Conservation (phyloP, 2,797 vertebrate species). For the Helarctos malayanus region DNA sequence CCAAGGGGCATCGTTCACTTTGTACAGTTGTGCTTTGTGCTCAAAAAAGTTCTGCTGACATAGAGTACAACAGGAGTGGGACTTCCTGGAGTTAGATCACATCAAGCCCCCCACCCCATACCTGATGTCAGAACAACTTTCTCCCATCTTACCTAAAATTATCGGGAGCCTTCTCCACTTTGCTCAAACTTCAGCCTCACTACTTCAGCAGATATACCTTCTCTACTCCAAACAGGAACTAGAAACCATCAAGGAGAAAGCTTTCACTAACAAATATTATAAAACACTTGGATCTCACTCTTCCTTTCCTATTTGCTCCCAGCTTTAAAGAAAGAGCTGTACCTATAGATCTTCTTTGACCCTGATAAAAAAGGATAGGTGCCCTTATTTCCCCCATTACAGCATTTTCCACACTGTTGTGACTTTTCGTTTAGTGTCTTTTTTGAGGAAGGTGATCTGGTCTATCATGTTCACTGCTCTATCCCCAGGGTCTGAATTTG, state of each 20-base stretch:
- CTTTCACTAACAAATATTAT: neutral
- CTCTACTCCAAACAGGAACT: neutral
- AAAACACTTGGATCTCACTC: neutral
- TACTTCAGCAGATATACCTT: neutral
- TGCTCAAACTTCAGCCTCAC: neutral
- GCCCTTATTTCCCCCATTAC: neutral
- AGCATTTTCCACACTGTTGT: neutral
- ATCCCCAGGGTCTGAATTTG: neutral
- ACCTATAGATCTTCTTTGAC: neutral
- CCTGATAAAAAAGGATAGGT: neutral
- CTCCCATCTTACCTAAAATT: neutral
- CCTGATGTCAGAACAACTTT: neutral
- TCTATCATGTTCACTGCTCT: neutral
- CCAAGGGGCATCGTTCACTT: neutral
- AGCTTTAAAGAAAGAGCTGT: neutral
- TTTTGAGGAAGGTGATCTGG: neutral
- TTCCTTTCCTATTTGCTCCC: neutral
- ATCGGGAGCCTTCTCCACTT: neutral
- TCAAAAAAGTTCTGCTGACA: neutral
- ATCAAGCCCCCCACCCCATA: neutral
- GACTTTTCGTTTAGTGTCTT: neutral
- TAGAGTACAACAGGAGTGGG: neutral
- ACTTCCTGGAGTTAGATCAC: neutral
- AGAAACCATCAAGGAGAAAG: neutral
- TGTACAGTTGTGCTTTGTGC: neutral